Evolutionary conservation across 2,113 vertebrate genomes (phyloP).

Genomic region (Oreocharis arfaki): DNA sequence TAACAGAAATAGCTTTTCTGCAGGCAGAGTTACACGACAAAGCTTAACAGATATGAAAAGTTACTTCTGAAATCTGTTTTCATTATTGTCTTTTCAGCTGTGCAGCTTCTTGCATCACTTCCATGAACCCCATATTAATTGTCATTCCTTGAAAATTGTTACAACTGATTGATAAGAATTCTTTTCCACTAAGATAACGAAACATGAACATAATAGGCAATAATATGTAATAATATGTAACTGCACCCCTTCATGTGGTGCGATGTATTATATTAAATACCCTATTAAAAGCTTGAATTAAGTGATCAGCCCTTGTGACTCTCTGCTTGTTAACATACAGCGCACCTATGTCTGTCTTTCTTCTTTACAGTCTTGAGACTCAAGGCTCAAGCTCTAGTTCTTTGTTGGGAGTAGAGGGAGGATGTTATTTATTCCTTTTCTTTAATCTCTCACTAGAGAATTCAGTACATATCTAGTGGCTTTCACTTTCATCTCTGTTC

Average conservation of each 20-base stretch:
- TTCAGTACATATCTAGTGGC: neutral
- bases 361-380: neutral
- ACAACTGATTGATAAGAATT: neutral
- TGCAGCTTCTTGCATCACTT: neutral
- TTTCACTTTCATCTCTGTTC: neutral
- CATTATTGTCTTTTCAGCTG: neutral
- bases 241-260: neutral
- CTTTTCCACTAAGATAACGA: neutral
- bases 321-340: neutral
- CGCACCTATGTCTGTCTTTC: neutral
- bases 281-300: neutral
- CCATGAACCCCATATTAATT: neutral
- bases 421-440: neutral
- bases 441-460: neutral
- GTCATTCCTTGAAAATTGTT: neutral
- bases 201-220: neutral
- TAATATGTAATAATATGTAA: neutral
- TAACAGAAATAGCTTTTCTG: neutral
- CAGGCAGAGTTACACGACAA: neutral
- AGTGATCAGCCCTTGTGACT: neutral
- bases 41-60: neutral
- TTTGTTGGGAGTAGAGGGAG: neutral
- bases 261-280: neutral
- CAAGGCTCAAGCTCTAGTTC: neutral
- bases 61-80: neutral